Conservation (phyloP, 1,140 invertebrate genomes). For the Macrosteles quadrilineatus region DNA sequence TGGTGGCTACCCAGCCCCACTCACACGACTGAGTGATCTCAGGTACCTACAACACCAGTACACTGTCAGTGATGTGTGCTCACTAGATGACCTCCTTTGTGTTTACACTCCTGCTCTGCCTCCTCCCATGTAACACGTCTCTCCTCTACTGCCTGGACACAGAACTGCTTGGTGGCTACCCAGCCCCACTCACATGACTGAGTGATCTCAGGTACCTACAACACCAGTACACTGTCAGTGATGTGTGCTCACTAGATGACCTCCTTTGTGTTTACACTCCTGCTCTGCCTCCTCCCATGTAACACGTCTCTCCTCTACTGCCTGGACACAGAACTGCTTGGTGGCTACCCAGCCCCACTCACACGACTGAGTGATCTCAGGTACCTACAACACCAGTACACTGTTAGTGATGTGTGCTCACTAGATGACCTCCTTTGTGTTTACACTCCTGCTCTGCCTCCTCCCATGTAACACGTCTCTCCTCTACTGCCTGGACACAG, state of each 20-base stretch:
- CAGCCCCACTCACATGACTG: constrained; percentile 64
- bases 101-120: constrained; percentile 67
- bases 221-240: too few species aligned
- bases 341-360: constrained; percentile 65
- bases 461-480: constrained; percentile 58
- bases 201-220: constrained; percentile 53
- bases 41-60: constrained; percentile 47
- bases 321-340: constrained; percentile 62
- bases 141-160: constrained; percentile 61
- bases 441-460: constrained; percentile 68
- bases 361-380: constrained; percentile 59
- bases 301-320: constrained; percentile 56
- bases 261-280: too few species aligned
- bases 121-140: constrained; percentile 60
- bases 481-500: constrained; percentile 62
- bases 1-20: constrained; percentile 63
- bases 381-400: constrained; percentile 45
- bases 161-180: constrained; percentile 61
- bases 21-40: constrained; percentile 60
- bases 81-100: too few species aligned
- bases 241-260: too few species aligned
- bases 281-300: constrained; percentile 65
- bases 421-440: too few species aligned
- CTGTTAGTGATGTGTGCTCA: too few species aligned
- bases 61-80: too few species aligned